A percentile compares a stretch with the other conserved stretches of the same genome.
These are phyloP conservation scores for Orientallactaga sibirica DNA, from an alignment of 2,797 vertebrate genomes.

Conservation along the genomic window DNA sequence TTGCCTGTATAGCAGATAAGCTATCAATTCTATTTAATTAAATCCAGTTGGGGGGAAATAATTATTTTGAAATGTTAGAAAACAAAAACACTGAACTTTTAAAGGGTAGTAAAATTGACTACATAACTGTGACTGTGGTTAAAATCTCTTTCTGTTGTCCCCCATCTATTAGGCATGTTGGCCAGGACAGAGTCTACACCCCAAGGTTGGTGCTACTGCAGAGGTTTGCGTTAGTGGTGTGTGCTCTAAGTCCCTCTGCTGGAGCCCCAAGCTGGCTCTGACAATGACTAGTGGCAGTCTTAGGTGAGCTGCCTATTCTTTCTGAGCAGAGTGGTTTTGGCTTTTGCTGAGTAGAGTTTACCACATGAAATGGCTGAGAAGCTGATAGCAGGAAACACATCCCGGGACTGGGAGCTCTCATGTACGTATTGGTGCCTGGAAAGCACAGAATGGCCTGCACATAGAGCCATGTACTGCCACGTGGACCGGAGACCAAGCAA, in stretches of 20 bases:
- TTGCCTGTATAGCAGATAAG: neutral
- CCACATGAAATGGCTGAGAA: neutral
- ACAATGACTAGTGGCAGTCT: neutral
- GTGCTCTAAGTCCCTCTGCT: rapidly evolving
- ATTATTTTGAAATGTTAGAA: conserved; percentile 55
- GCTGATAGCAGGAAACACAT: neutral
- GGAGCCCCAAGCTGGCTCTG: neutral
- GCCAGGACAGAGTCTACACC: neutral
- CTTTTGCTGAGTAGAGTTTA: neutral
- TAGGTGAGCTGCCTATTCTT: neutral
- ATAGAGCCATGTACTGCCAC: rapidly evolving
- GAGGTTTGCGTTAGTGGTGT: neutral
- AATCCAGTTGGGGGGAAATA: conserved; percentile 25
- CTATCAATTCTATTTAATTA: conserved; percentile 28
- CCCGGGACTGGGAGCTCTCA: neutral
- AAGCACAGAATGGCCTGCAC: neutral
- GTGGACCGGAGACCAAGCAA: neutral
- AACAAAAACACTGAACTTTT: neutral
- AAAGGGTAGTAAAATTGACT: neutral
- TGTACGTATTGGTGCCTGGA: neutral
- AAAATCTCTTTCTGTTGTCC: neutral
- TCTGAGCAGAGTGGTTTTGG: neutral
- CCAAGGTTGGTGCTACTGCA: neutral
- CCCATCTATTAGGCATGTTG: neutral
- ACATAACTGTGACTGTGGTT: neutral